These are phyloP conservation scores for Ovis aries DNA, from an alignment of 2,113 vertebrate species.

Conservation along the genomic window DNA sequence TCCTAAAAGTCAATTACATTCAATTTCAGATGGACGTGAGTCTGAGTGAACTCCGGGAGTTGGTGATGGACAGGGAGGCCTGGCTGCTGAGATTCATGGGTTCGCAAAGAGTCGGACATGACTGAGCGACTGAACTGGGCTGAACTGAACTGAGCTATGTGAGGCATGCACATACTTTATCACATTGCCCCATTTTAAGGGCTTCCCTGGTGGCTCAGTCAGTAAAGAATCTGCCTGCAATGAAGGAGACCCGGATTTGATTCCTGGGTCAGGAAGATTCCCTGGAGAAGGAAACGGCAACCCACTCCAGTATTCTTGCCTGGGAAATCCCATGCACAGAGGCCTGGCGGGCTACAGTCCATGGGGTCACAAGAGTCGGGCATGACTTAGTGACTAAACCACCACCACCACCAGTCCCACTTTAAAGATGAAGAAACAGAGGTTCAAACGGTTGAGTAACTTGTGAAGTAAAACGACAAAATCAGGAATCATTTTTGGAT, in stretches of 20 bases:
- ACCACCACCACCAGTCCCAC: neutral
- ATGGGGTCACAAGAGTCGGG: neutral
- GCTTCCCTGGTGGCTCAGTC: neutral
- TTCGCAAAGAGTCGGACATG: too few species aligned
- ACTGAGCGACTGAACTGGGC: too few species aligned
- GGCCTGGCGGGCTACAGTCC: neutral
- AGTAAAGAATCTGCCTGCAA: neutral
- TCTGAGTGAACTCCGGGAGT: rapidly evolving
- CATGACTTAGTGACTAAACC: neutral
- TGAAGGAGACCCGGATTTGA: neutral
- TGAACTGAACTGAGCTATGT: neutral
- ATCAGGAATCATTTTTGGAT: neutral
- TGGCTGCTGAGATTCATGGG: too few species aligned
- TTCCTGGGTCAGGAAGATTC: neutral
- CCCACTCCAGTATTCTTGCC: neutral
- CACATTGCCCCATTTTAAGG: neutral
- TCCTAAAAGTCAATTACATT: neutral
- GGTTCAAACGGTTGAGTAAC: neutral
- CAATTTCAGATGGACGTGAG: neutral
- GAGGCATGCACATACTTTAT: neutral
- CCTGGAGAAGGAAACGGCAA: neutral
- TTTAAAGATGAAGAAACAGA: slow-evolving; percentile 23
- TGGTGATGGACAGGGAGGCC: too few species aligned
- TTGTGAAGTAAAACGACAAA: neutral
- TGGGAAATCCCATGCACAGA: neutral